phyloP scores from a whole-genome alignment of 2,113 vertebrate species.

The Isichthys henryi region DNA sequence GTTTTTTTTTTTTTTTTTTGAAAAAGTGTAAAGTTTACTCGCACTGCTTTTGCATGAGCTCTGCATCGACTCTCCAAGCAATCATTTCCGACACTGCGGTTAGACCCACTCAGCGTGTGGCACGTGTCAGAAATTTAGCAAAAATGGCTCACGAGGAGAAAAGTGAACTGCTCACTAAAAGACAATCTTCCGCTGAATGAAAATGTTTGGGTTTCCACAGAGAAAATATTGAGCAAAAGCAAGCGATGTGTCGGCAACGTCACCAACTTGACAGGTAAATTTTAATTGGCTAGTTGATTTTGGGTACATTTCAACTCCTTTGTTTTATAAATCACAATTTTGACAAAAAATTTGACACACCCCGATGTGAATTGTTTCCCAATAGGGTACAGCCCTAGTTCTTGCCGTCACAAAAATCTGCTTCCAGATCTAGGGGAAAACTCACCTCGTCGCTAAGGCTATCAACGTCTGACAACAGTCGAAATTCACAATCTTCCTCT shows the following conservation, averaged over 20 bases:
- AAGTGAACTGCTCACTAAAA: not conserved
- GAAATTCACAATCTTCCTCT: slow-evolving; percentile 78
- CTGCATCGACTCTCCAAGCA: not conserved
- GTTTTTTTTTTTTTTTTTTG: not conserved
- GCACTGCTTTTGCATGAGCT: no score
- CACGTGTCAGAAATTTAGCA: not conserved
- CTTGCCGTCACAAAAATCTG: not conserved
- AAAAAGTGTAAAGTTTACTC: no score
- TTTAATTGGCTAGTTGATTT: not conserved
- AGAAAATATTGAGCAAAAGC: not conserved
- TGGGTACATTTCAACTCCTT: not conserved
- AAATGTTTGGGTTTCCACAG: not conserved
- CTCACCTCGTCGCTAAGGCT: slow-evolving; percentile 70
- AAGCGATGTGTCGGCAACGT: not conserved
- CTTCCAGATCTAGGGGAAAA: not conserved
- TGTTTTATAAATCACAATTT: not conserved
- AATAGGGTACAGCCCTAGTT: not conserved
- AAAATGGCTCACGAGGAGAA: not conserved
- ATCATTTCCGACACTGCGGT: not conserved
- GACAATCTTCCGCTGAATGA: not conserved
- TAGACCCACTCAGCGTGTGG: not conserved
- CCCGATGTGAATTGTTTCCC: not conserved
- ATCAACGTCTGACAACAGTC: slow-evolving; percentile 71
- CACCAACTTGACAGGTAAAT: not conserved
- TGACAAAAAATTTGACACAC: not conserved